phyloP scores from a whole-genome alignment of 2,113 vertebrate species.

The Cricetomys ansorgei region DNA sequence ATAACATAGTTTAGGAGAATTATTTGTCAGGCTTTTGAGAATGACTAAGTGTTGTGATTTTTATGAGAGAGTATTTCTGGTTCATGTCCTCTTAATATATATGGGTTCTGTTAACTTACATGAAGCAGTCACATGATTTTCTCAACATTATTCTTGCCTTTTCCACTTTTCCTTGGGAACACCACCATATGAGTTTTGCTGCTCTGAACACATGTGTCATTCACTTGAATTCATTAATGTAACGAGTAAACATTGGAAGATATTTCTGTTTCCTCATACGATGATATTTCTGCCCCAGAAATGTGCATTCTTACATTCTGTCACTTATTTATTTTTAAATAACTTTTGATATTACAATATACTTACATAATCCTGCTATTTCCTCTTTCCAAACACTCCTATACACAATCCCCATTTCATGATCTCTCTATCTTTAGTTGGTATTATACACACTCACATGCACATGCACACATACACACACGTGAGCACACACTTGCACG shows the following conservation, averaged over 20 bases:
- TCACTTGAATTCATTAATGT: not conserved
- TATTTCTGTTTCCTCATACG: not conserved
- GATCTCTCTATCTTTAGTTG: not conserved
- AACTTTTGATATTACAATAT: not conserved
- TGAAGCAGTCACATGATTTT: slow-evolving; percentile 53
- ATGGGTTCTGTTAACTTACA: slow-evolving; percentile 34
- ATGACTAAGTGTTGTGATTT: slow-evolving; percentile 71
- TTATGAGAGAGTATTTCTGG: slow-evolving; percentile 61
- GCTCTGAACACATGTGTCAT: not conserved
- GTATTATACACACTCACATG: not conserved
- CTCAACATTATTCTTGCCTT: not conserved
- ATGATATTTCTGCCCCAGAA: slow-evolving; percentile 17
- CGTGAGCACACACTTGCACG: not conserved
- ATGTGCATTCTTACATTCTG: not conserved
- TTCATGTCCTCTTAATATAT: slow-evolving; percentile 72
- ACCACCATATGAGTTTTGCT: slow-evolving; percentile 33
- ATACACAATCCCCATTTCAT: not conserved
- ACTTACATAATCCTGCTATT: not conserved
- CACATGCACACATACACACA: not conserved
- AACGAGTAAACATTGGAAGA: not conserved
- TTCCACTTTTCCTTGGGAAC: not conserved
- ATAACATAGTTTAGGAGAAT: slow-evolving; percentile 86
- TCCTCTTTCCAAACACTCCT: no score
- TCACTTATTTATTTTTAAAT: not conserved
- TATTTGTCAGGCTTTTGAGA: slow-evolving; percentile 82